Evolutionary conservation across 2,113 vertebrate species (phyloP).

Genomic region (Isurus oxyrinchus): DNA sequence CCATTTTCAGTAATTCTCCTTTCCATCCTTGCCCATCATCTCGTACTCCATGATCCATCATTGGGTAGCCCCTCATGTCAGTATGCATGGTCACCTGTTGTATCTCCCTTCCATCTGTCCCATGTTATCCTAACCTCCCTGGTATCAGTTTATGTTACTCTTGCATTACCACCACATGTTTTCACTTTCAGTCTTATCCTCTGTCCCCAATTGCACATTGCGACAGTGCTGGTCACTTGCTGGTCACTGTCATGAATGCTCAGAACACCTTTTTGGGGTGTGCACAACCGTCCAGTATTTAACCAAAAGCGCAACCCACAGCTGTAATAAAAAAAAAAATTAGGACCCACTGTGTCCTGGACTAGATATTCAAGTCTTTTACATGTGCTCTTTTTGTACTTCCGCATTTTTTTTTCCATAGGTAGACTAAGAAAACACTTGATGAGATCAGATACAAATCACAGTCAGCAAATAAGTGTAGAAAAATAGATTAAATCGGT

Average conservation of each 20-base stretch:
- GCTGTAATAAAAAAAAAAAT: no score
- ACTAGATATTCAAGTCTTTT: no score
- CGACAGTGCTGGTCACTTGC: no score
- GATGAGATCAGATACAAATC: no score
- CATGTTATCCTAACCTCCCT: not conserved
- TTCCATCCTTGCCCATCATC: not conserved
- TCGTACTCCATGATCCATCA: no score
- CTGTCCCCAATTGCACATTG: not conserved
- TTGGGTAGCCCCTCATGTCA: not conserved
- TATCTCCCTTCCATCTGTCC: no score
- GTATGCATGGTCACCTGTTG: not conserved
- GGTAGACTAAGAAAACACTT: not conserved
- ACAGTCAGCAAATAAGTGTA: not conserved
- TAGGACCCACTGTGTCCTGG: no score
- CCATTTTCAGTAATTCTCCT: not conserved
- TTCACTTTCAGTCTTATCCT: not conserved
- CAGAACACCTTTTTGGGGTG: not conserved
- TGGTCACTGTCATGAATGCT: not conserved
- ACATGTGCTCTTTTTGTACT: no score
- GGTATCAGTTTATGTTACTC: not conserved
- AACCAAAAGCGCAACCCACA: no score
- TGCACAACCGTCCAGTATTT: no score
- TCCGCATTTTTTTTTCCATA: no score
- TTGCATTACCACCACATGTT: not conserved
- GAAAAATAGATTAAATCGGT: not conserved